phyloP scores from a whole-genome alignment of 2,888 invertebrate genomes.

The Anarsia innoxiella region DNA sequence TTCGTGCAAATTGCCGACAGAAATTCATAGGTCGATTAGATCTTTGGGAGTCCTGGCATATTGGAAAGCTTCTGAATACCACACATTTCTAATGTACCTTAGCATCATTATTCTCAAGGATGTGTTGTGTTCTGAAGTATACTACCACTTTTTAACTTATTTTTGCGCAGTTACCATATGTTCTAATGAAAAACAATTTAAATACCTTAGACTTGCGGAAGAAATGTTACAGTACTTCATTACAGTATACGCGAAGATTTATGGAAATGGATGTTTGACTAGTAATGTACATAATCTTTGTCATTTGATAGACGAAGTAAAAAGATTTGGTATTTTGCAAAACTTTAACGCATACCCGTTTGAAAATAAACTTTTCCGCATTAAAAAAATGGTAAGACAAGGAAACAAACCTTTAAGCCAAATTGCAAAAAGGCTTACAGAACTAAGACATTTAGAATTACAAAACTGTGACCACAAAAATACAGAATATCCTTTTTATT shows the following conservation, averaged over 20 bases:
- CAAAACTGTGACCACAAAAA: not conserved
- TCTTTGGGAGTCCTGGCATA: conserved; percentile 9
- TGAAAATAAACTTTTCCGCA: conserved; percentile 16
- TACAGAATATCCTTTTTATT: not conserved
- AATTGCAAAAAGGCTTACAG: conserved; percentile 13
- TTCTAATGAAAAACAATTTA: not conserved
- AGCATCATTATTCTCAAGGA: conserved; percentile 10
- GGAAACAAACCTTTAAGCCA: conserved; percentile 17
- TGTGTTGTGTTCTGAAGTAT: conserved; percentile 6
- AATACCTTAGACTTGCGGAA: conserved; percentile 6
- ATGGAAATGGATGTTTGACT: conserved; percentile 17
- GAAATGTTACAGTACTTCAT: conserved; percentile 10
- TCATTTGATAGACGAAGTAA: conserved; percentile 18
- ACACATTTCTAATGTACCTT: conserved; percentile 6
- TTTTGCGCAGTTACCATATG: conserved; percentile 10
- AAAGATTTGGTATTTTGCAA: conserved; percentile 15
- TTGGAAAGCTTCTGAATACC: conserved; percentile 14
- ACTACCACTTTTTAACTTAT: conserved; percentile 7
- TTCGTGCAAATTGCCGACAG: conserved; percentile 6
- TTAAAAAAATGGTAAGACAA: conserved; percentile 15
- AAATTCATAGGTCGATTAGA: conserved; percentile 15
- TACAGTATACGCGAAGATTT: conserved; percentile 11
- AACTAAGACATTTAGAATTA: not conserved
- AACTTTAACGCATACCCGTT: conserved; percentile 17
- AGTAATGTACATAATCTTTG: conserved; percentile 21